Evolutionary conservation across 2,113 vertebrate genomes (phyloP), one percentile per base, ranked within the genome.

Genomic region (Lates calcarifer): DNA sequence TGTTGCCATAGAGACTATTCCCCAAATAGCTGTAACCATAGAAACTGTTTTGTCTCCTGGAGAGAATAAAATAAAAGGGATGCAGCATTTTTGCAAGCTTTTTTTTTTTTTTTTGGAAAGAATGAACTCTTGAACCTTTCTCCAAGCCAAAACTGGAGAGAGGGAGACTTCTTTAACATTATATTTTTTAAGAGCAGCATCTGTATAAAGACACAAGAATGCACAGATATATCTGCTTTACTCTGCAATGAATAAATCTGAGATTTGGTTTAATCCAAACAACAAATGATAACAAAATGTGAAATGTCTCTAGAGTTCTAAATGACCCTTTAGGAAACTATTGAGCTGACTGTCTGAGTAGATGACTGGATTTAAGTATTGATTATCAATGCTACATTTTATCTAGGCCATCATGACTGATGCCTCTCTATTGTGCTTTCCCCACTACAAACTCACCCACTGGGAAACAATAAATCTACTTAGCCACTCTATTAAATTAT

Each of bases 1-100:
- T 90, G 92, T 94, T 92, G 85, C 91, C 81, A 92, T 88, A 85
- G 92, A 91, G 79, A 94, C 81, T 43, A 64, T 72, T 82, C 79
- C 55, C 79, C 73, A 83, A 85, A 90, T 81, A 81, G 76, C 77
- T 64, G 91, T 92, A 88, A 91, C 92, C 90, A 95, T 93, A 87
- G 92, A 74, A 92, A 95, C 90, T 14, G 41, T 81, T 60, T 72
- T 71, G 11, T 76, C 75, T 88, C 74, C 67, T 31, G 43, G 31
- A 85, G 64, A 75, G 35, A 57, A 53, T 18, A 8, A 69, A 58
- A 68, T 62, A 68, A 58, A 55, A 26, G 2, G 2, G 31, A 69
- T 77, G 55, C 53, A 28, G 29, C 74, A 67, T 86, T 77, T 82
- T 64, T 17, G 3, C 68, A 62, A 35, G 37, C 63, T 57, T 57